Evolutionary conservation across 2,888 invertebrate species (phyloP), one percentile per base, ranked within the genome.

Genomic region (Lacanobia wlatinum): DNA sequence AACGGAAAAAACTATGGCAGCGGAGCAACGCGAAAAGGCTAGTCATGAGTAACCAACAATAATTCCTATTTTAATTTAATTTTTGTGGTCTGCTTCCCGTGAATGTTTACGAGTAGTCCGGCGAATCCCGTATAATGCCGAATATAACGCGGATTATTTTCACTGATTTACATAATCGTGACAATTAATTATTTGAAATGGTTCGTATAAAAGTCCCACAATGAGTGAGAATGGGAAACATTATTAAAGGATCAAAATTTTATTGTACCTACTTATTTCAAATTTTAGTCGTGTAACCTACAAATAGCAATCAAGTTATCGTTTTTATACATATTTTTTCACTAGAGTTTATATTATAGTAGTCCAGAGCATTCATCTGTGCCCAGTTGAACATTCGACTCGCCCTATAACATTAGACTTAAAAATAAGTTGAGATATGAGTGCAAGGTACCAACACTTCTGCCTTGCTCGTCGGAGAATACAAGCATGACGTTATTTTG

Each of bases 51-150:
- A 70, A 80, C 40, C 59, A 55, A 71, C 58, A 53, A 73, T 70
- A 69, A 64, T 65, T 66, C 23, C 46, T 71, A 70, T 65, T 73
- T 77, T n/a, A 56, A 8, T 62, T 69, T 48, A 52, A 12, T 80
- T 77, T 75, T 38, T 73, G 70, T 61, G 28, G 58, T 53, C 9
- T 16, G 16, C 40, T 18, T 64, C 14, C 68, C 65, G 43, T 82
- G 69, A 84, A 81, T 80, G 73, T 87, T 87, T 82, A 84, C 74
- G 79, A 70, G 64, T 69, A 60, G 53, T 53, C 59, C 65, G n/a
- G 65, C 46, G 16, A 84, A 84, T 65, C 71, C 77, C 52, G 65
- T 67, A 71, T 81, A 78, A 85, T 76, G 70, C 66, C 16, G 34
- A 48, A n/a, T 55, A 38, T 65, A 67, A 67, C 60, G 21, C 46